These are phyloP conservation scores for Tor tambroides DNA, from an alignment of 2,113 vertebrate genomes.

Conservation along the genomic window DNA sequence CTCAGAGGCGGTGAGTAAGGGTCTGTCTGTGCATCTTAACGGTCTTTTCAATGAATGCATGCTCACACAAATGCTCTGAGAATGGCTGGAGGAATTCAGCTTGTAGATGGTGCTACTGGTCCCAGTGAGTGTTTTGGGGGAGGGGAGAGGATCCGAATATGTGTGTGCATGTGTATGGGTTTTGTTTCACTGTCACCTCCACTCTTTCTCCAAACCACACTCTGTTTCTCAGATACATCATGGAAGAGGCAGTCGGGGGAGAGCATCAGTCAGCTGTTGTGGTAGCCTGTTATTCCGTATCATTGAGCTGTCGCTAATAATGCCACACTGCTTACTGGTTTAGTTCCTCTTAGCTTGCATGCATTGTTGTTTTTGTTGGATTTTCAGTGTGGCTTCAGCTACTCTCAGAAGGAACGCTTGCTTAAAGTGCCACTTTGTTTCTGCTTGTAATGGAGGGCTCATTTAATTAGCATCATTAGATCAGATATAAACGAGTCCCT, in stretches of 20 bases:
- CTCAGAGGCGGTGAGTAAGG: conserved; percentile 94
- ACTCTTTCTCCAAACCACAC: conserved; percentile 49
- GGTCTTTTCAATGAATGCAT: conserved; percentile 4
- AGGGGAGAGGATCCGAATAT: conserved; percentile 19
- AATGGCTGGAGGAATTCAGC: conserved; percentile 64
- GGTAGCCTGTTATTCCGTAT: conserved; percentile 52
- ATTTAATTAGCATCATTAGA: conserved; percentile 11
- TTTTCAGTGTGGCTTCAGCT: neutral
- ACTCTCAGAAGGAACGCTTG: neutral
- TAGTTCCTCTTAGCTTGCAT: neutral
- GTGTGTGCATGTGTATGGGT: conserved; percentile 35
- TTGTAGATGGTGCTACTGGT: conserved; percentile 52
- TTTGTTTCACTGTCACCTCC: conserved; percentile 61
- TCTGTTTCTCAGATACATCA: conserved; percentile 27
- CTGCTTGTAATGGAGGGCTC: neutral
- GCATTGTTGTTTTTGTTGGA: neutral
- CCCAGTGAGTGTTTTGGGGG: conserved; percentile 49
- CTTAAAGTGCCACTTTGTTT: neutral
- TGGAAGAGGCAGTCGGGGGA: conserved; percentile 41
- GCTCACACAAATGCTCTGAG: conserved; percentile 12
- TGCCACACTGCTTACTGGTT: conserved; percentile 40
- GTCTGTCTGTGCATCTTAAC: conserved; percentile 46
- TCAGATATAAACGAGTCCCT: neutral
- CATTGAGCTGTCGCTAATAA: conserved; percentile 49
- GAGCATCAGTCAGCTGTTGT: conserved; percentile 42